Base-by-base conservation (phyloP, 2,888 invertebrate species). In the Athrips mouffetella region DNA sequence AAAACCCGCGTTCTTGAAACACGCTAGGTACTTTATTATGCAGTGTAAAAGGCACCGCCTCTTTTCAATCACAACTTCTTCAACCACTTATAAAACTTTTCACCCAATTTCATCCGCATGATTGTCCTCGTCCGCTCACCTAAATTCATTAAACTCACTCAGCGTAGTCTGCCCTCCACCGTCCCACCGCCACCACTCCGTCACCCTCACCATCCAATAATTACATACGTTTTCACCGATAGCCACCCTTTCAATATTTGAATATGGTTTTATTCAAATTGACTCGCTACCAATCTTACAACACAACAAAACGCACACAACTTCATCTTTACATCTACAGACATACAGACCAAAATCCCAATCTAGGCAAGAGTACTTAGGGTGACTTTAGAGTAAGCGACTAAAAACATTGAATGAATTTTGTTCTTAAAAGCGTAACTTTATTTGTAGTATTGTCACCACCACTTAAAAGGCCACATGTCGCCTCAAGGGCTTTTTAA, bases 401-500 rank as follows among this genome's bases (percentile, higher is more conserved):
- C 2, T 11, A 10, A 40, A 48, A 39, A 47, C 62, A 72, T 73
- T 75, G 77, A 73, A 70, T 65, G 65, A 68, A 75, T 82, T 81
- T 65, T 70, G 73, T 75, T 81, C 77, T 74, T 74, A 77, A 77
- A 80, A 80, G 79, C 76, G 81, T 87, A 81, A 82, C 80, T 77
- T 70, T 86, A 86, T 86, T 87, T 86, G 83, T 85, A 78, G 77
- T 78, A 83, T 81, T 87, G 87, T 87, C 87, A 84, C 84, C 82
- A 74, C 82, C 85, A 86, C 87, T 87, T 85, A 80, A 76, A 73
- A 70, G 73, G 86, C 85, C 87, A 88, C 87, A 88, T 88, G 87
- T 87, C 87, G 84, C 78, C 74, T 80, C 54, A 60, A 88, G 87
- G 76, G 82, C n/a, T 75, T 77, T 76, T 85, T 67, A 63, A 76